Conservation (phyloP, 2,888 invertebrate genomes). For the Melieria crassipennis region DNA sequence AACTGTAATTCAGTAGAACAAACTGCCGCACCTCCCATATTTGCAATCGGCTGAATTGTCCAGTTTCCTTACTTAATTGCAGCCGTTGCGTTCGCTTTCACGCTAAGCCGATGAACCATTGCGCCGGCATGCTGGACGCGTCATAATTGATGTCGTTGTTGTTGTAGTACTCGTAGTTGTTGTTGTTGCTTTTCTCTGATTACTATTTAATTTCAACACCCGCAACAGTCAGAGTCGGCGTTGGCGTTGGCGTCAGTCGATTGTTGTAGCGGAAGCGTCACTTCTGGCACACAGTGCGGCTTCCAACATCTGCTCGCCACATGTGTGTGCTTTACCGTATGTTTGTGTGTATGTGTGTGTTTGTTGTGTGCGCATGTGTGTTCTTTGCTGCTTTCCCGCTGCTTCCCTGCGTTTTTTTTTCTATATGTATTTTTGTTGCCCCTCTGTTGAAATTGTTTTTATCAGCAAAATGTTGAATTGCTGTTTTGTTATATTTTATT, state of each 20-base stretch:
- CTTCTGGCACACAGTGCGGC: too few relatives aligned
- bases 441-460: constrained; percentile 37
- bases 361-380: not conserved
- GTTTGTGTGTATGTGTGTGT: not conserved
- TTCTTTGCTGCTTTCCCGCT: constrained; percentile 25
- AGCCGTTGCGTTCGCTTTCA: too few relatives aligned
- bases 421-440: constrained; percentile 34
- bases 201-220: constrained; percentile 26
- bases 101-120: constrained; percentile 27
- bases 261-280: too few relatives aligned
- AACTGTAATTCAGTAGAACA: too few relatives aligned
- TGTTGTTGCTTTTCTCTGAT: constrained; percentile 18
- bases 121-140: not conserved
- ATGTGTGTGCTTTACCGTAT: constrained; percentile 20
- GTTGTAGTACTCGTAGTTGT: constrained; percentile 1
- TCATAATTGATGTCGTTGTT: constrained; percentile 19
- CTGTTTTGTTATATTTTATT: constrained; percentile 10
- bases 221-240: not conserved
- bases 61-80: too few relatives aligned
- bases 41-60: too few relatives aligned
- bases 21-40: too few relatives aligned
- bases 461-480: constrained; percentile 34
- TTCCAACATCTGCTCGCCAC: constrained; percentile 35
- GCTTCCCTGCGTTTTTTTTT: constrained; percentile 36
- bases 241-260: too few relatives aligned